A percentile compares a stretch with the other conserved stretches of the same genome.
phyloP scores from a whole-genome alignment of 2,797 vertebrate genomes.

The Acropternis orthonyx region DNA sequence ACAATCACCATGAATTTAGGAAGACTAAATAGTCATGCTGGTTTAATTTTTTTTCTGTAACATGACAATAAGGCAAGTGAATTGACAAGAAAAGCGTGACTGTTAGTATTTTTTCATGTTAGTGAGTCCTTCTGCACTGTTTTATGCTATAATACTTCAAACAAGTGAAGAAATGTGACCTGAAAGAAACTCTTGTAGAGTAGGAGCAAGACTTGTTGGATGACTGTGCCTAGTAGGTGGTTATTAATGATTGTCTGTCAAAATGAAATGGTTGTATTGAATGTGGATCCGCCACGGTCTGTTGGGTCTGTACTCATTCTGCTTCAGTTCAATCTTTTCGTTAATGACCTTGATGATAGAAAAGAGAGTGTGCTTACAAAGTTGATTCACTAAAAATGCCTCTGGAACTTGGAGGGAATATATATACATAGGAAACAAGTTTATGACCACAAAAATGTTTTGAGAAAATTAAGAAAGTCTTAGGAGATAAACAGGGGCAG shows the following conservation, averaged over 20 bases:
- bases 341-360: constrained; percentile 53
- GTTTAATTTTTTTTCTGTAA: background rate
- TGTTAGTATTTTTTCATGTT: background rate
- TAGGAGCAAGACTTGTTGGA: background rate
- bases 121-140: background rate
- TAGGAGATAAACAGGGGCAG: background rate
- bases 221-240: constrained; percentile 27
- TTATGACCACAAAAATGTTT: background rate
- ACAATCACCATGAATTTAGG: background rate
- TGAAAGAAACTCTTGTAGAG: constrained; percentile 6
- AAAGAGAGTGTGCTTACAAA: background rate
- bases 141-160: background rate
- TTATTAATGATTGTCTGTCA: constrained; percentile 48
- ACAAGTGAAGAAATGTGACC: background rate
- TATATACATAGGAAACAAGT: background rate
- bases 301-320: constrained; percentile 36
- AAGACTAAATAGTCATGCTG: background rate
- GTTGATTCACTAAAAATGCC: background rate
- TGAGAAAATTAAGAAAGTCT: background rate
- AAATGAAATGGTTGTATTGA: constrained; percentile 48
- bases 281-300: constrained; percentile 9
- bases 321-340: constrained; percentile 2
- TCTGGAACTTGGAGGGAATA: background rate
- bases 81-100: background rate
- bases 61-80: background rate